Base-by-base conservation (phyloP, 2,113 vertebrate genomes). In the Seriola aureovittata region DNA sequence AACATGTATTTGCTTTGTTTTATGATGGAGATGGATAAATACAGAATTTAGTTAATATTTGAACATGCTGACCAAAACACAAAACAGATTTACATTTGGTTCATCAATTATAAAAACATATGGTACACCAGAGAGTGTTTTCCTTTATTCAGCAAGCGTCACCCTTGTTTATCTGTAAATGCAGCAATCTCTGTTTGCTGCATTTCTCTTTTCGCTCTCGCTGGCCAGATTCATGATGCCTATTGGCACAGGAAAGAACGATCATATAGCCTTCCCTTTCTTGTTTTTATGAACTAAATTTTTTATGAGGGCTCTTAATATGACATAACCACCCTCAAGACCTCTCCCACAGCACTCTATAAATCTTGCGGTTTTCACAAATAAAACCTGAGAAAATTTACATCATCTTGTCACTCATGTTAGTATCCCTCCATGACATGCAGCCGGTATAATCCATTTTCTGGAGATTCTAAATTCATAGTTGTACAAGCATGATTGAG, bases 401-500 rank as follows among this genome's bases (percentile, higher is more conserved):
- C 88, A 78, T 89, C 84, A 70, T 80, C 84, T 71, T 89, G 89
- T 93, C 91, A 87, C 82, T 93, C 89, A 83, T 77, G 83, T 88
- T 78, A 75, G 75, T 70, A 60, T 66, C 72, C 73, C 72, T 84
- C 54, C 46, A 58, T 76, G 85, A 91, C 91, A 86, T 32, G 58
- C 55, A 55, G 75, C 71, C 80, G 34, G 78, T 19, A 8, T 72
- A 88, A 90, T 93, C 85, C 78, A 89, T 93, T 94, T 90, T 86
- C 89, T 78, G 64, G 44, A 81, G 68, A 84, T 90, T 87, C 78
- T 59, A 46, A 75, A 91, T 92, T 91, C 86, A 80, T 88, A 85
- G 84, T 91, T 82, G 75, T 86, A 86, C 67, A 82, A 80, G 76
- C 80, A 89, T 83, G 88, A 93, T 92, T 77, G 90, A 93, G 86